Conservation (phyloP, 2,113 vertebrate genomes). For the Serilophus lunatus region DNA sequence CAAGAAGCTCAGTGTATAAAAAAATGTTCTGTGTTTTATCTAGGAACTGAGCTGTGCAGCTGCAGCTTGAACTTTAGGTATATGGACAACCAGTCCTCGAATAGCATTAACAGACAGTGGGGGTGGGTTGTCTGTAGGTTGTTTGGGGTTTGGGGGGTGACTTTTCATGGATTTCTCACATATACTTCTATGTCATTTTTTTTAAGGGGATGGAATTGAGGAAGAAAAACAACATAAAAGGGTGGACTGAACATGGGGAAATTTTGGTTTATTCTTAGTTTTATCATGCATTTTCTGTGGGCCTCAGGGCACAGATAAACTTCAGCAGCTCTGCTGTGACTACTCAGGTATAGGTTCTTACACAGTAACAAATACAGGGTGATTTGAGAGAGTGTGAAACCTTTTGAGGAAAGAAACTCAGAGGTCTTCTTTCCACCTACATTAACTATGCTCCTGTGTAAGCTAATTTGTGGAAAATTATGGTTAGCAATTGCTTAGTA, state of each 20-base stretch:
- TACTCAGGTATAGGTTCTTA: not conserved
- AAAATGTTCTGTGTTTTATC: not conserved
- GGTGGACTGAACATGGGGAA: not conserved
- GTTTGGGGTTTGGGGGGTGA: no score
- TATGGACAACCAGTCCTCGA: not conserved
- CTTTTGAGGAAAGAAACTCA: not conserved
- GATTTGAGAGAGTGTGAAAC: not conserved
- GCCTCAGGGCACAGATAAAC: not conserved
- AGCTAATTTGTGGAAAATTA: not conserved
- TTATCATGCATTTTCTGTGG: not conserved
- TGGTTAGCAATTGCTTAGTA: not conserved
- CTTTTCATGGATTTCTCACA: not conserved
- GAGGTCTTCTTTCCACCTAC: not conserved
- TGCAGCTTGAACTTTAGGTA: not conserved
- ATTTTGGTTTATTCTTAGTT: not conserved
- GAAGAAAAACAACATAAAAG: not conserved
- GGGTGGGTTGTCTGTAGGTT: fast-evolving
- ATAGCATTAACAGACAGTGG: not conserved
- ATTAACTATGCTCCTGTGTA: not conserved
- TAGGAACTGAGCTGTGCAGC: not conserved
- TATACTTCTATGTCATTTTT: not conserved
- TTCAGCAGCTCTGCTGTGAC: not conserved
- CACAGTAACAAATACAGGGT: not conserved
- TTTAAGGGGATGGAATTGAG: not conserved
- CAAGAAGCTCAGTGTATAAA: not conserved